Evolutionary conservation across 23 tunicate genomes (phyloP), one percentile per base, ranked within the genome.

Genomic region (Halocynthia aurantium): DNA sequence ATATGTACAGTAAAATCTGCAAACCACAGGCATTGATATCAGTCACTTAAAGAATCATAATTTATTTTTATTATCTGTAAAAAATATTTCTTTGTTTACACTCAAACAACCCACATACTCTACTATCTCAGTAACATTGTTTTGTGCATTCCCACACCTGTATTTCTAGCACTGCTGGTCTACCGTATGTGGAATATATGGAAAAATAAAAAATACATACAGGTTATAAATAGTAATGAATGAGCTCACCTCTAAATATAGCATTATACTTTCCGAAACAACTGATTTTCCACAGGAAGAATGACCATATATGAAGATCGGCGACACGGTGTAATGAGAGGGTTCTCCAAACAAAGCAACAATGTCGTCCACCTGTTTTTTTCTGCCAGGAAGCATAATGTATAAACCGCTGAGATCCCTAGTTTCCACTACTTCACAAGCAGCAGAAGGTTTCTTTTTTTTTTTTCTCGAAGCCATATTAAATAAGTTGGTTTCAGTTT

Each of bases 271-370:
- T 52, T 69, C 67, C 57, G 83, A 55, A 20, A 83, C 81, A 49
- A 58, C 53, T 8, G 87, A 69, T 64, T 92, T 92, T 31, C 98
- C 98, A 79, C 85, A 71, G 20, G 88, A 77, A n/a, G 84, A 52
- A 52, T 92, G 98, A 10, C 98, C 98, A 76, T 86, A 92, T 21
- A 92, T 78, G 69, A 82, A 92, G 50, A 86, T 55, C 8, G 80
- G 79, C n/a, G 90, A 81, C 51, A 79, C 56, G 13, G 98, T 69
- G 53, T 22, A 58, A 7, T 81, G 80, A 31, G 15, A 10, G 4
- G 77, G 72, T 12, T 61, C 53, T 15, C 92, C 92, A 66, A 87
- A 77, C 19, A 87, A 44, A 55, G 74, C 19, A 12, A 22, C 13
- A 40, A 86, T 75, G 6, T 86, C 80, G 6, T 73, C 22, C 17